phyloP scores from a whole-genome alignment of 2,113 vertebrate genomes.

The Gymnobelideus leadbeateri region DNA sequence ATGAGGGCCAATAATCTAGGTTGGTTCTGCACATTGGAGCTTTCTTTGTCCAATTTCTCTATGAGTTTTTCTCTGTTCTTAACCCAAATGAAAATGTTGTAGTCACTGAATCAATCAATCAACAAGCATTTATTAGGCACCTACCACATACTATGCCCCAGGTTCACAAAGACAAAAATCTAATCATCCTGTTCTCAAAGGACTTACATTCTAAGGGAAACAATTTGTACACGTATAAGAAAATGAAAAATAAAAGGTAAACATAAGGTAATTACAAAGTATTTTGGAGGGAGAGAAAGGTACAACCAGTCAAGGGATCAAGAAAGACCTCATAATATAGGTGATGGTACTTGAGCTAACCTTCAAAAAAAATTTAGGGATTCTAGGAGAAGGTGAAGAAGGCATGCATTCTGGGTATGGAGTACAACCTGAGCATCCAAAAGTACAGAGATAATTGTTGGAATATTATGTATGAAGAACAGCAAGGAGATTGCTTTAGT shows the following conservation, averaged over 20 bases:
- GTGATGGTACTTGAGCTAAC: background rate
- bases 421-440: background rate
- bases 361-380: background rate
- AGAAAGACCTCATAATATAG: background rate
- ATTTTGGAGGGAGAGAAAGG: background rate
- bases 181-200: background rate
- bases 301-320: background rate
- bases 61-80: background rate
- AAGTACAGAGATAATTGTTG: background rate
- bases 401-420: background rate
- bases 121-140: background rate
- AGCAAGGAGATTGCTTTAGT: background rate
- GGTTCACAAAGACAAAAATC: background rate
- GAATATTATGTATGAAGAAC: background rate
- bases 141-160: background rate
- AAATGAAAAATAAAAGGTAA: background rate
- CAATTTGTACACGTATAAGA: background rate
- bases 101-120: background rate
- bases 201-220: background rate
- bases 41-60: background rate
- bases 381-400: background rate
- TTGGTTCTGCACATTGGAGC: background rate
- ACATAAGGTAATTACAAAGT: background rate
- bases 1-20: no score
- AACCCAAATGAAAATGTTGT: background rate